A percentile compares a stretch with the other conserved stretches of the same genome.
phyloP scores from a whole-genome alignment of 2,888 invertebrate species.

The Drosophila mimetica region DNA sequence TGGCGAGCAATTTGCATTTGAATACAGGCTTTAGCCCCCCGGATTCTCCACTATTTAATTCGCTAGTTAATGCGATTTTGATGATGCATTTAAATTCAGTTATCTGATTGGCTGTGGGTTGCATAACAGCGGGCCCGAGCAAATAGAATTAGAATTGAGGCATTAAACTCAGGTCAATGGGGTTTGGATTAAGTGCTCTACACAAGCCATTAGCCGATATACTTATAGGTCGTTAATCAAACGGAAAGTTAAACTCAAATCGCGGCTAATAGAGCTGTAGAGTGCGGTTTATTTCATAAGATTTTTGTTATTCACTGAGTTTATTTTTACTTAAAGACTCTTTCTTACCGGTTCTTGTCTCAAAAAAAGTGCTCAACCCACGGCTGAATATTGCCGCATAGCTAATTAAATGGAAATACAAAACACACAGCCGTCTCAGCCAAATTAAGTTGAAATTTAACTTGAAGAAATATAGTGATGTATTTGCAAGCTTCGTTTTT shows the following conservation, averaged over 20 bases:
- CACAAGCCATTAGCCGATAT: slow-evolving; percentile 19
- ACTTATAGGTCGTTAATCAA: slow-evolving; percentile 32
- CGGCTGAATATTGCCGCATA: slow-evolving; percentile 12
- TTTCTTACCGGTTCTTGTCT: slow-evolving; percentile 23
- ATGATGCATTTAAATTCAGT: slow-evolving; percentile 66
- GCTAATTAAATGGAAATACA: slow-evolving; percentile 50
- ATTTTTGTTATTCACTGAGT: slow-evolving; percentile 2
- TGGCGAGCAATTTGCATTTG: slow-evolving; percentile 53
- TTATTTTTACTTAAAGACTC: neutral
- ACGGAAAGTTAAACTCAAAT: slow-evolving; percentile 12
- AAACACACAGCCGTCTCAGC: slow-evolving; percentile 9
- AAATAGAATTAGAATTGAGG: neutral
- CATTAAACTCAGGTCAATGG: slow-evolving; percentile 19
- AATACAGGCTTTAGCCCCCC: slow-evolving; percentile 24
- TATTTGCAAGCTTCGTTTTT: slow-evolving; percentile 55
- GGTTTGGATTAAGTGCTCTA: slow-evolving; percentile 25
- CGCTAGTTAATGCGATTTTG: slow-evolving; percentile 54
- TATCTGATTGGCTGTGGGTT: slow-evolving; percentile 42
- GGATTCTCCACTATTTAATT: slow-evolving; percentile 37
- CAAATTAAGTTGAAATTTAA: slow-evolving; percentile 64
- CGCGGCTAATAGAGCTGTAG: slow-evolving; percentile 33
- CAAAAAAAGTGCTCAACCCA: neutral
- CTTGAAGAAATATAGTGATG: slow-evolving; percentile 21
- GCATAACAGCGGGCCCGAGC: slow-evolving; percentile 10
- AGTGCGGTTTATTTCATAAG: neutral